Conservation (phyloP, 2,888 invertebrate species). For the Aspidiotus rigidus region DNA sequence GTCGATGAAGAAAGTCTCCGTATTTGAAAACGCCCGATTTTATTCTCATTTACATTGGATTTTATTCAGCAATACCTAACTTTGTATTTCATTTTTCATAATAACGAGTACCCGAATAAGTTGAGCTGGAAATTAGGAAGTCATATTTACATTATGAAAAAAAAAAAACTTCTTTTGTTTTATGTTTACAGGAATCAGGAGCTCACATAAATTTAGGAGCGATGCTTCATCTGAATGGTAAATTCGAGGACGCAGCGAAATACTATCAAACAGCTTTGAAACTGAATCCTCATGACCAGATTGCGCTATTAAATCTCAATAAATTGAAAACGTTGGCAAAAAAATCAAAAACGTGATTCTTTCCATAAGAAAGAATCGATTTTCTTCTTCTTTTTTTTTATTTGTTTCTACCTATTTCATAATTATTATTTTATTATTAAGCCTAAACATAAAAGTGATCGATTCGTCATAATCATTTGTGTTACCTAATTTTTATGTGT, state of each 20-base stretch:
- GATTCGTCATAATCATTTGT: no score
- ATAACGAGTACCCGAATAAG: no score
- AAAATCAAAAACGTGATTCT: not conserved
- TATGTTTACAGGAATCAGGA: slow-evolving; percentile 61
- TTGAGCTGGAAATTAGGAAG: no score
- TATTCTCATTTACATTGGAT: no score
- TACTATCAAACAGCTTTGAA: slow-evolving; percentile 77
- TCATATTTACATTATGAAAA: no score
- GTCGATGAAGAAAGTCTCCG: no score
- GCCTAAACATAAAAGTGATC: no score
- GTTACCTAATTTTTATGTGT: no score
- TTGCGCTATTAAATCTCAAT: slow-evolving; percentile 80
- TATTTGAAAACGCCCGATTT: no score
- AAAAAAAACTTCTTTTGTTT: no score
- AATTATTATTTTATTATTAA: not conserved
- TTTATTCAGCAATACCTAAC: no score
- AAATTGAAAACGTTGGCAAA: slow-evolving; percentile 45
- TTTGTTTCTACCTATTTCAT: slow-evolving; percentile 1
- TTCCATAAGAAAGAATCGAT: not conserved
- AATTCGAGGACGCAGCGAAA: slow-evolving; percentile 74
- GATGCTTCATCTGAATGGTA: slow-evolving; percentile 85
- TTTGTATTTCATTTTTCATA: no score
- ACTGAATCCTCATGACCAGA: slow-evolving; percentile 77
- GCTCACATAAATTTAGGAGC: slow-evolving; percentile 92
- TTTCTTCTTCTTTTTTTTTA: not conserved